These are phyloP conservation scores for Battus philenor DNA, from an alignment of 1,140 invertebrate genomes.

Conservation along the genomic window DNA sequence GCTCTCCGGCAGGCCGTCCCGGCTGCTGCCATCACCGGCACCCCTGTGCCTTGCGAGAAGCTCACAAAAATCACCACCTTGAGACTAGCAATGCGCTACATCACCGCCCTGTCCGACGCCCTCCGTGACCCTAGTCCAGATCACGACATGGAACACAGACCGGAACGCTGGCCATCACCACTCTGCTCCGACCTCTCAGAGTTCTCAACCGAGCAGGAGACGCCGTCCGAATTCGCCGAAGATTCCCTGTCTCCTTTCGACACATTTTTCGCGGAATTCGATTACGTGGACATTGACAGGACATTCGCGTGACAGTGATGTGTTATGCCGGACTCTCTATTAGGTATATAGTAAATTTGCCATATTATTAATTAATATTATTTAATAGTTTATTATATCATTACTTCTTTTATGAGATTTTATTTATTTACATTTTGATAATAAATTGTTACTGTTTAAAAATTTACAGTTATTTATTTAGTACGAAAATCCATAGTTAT, in stretches of 20 bases:
- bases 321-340: slow-evolving; percentile 35
- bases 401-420: slow-evolving; percentile 49
- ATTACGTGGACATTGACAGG: slow-evolving; percentile 64
- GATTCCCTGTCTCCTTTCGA: slow-evolving; percentile 71
- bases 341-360: slow-evolving; percentile 57
- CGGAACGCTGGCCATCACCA: slow-evolving; percentile 62
- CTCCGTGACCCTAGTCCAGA: slow-evolving; percentile 44
- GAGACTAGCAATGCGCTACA: slow-evolving; percentile 92
- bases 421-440: slow-evolving; percentile 65
- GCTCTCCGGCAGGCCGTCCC: slow-evolving; percentile 86
- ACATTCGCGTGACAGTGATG: slow-evolving; percentile 67
- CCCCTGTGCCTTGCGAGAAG: slow-evolving; percentile 81
- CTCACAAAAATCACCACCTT: slow-evolving; percentile 93
- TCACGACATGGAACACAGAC: slow-evolving; percentile 24
- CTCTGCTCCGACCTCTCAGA: slow-evolving; percentile 62
- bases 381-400: slow-evolving; percentile 52
- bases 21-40: slow-evolving; percentile 67
- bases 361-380: slow-evolving; percentile 65
- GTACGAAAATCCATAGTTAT: too few species aligned
- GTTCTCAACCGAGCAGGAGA: slow-evolving; percentile 57
- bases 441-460: slow-evolving; percentile 64
- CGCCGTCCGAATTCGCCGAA: slow-evolving; percentile 62
- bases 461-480: slow-evolving; percentile 21
- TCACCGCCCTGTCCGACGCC: slow-evolving; percentile 78
- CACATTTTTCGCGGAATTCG: slow-evolving; percentile 71